Conservation (phyloP, 2,888 invertebrate genomes). For the Acleris cristana region DNA sequence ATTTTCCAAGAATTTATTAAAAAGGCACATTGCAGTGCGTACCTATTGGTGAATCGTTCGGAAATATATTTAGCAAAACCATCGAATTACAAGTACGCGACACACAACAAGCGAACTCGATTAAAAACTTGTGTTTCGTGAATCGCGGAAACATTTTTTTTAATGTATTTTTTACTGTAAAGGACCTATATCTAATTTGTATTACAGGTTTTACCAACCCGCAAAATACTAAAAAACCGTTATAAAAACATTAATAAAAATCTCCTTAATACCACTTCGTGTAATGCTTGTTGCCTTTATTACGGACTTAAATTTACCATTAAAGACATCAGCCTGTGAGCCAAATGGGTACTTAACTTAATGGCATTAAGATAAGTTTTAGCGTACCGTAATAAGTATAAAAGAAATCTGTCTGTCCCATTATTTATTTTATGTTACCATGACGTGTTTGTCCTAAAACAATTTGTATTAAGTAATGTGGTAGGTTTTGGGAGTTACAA, state of each 20-base stretch:
- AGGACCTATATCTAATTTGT: too few relatives aligned
- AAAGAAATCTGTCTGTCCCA: not conserved
- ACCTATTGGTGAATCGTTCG: too few relatives aligned
- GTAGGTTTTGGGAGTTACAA: not conserved
- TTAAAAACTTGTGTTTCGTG: too few relatives aligned
- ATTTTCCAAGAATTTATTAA: too few relatives aligned
- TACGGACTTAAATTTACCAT: constrained; percentile 16
- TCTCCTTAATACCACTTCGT: not conserved
- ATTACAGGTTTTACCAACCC: too few relatives aligned
- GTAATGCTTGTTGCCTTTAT: constrained; percentile 17
- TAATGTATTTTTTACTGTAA: too few relatives aligned
- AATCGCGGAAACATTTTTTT: too few relatives aligned
- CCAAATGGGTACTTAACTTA: constrained; percentile 11
- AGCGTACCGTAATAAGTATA: constrained; percentile 7
- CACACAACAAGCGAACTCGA: too few relatives aligned
- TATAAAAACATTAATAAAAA: not conserved
- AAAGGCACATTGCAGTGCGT: too few relatives aligned
- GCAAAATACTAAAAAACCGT: not conserved
- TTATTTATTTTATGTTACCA: not conserved
- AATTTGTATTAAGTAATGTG: not conserved
- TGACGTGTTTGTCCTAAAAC: not conserved
- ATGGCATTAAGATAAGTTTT: constrained; percentile 6
- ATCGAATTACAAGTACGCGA: too few relatives aligned
- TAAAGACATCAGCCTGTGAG: constrained; percentile 7
- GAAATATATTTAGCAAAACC: too few relatives aligned